Evolutionary conservation across 2,113 vertebrate genomes (phyloP).

Genomic region (Panthera leo): DNA sequence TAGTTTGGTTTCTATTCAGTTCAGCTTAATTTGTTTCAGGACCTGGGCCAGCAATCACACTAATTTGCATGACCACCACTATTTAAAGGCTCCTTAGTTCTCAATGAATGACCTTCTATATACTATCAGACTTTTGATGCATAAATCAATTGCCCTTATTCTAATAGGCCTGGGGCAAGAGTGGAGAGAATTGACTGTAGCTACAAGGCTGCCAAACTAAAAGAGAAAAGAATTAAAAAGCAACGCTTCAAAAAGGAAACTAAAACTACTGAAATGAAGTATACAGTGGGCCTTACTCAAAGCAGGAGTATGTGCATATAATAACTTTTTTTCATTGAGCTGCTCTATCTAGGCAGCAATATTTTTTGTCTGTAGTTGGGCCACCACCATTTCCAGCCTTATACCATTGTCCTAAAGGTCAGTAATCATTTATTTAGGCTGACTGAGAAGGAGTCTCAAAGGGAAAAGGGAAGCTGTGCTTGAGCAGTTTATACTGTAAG

Average conservation of each 20-base stretch:
- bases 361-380: background rate
- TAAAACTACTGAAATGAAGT: background rate
- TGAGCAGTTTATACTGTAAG: background rate
- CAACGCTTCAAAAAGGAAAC: background rate
- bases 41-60: constrained; percentile 74
- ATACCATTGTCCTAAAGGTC: background rate
- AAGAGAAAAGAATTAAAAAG: constrained; percentile 52
- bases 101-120: constrained; percentile 62
- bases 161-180: background rate
- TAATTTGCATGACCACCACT: constrained; percentile 73
- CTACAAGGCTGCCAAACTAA: constrained; percentile 39
- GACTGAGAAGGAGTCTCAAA: background rate
- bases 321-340: background rate
- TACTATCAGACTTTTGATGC: constrained; percentile 18
- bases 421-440: background rate
- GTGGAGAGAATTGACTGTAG: background rate
- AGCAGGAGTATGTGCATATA: background rate
- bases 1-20: constrained; percentile 53
- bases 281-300: background rate
- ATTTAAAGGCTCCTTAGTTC: constrained; percentile 67
- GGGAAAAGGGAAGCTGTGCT: background rate
- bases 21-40: constrained; percentile 72
- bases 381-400: background rate
- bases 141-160: constrained; percentile 63
- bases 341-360: background rate